Percentiles rank a stretch among this genome's conserved stretches.
Conservation (phyloP, 1,140 invertebrate species). For the Doryteuthis pealeii region DNA sequence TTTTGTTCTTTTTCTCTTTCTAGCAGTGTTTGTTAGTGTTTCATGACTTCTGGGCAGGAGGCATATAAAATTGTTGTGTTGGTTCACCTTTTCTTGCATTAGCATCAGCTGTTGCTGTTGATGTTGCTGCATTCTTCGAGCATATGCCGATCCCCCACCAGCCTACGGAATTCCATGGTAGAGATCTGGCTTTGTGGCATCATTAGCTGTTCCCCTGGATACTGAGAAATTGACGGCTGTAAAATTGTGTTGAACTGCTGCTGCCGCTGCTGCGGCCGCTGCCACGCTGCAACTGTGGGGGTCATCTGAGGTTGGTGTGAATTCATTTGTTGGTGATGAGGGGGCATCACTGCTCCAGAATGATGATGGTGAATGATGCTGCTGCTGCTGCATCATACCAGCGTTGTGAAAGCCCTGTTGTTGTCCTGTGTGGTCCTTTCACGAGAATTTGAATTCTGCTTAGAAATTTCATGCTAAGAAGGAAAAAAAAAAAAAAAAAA, state of each 20-base stretch:
- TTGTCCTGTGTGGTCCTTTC: background rate
- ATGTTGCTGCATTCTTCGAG: constrained; percentile 11
- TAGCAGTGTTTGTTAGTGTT: constrained; percentile 23
- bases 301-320: no score
- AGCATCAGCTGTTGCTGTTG: background rate
- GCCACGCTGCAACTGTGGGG: no score
- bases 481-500: no score
- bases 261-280: background rate
- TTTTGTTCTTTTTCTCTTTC: no score
- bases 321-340: background rate
- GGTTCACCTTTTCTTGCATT: constrained; percentile 15
- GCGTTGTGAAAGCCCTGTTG: background rate
- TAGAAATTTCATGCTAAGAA: constrained; percentile 8
- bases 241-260: background rate
- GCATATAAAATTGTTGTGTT: constrained; percentile 33
- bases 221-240: background rate
- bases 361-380: no score
- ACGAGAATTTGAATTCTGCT: background rate
- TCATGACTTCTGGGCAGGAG: constrained; percentile 22
- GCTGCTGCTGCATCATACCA: no score
- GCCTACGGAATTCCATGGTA: constrained; percentile 40
- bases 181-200: constrained; percentile 15
- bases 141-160: constrained; percentile 16
- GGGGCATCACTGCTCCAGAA: background rate
- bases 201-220: background rate